Evolutionary conservation across 2,888 invertebrate genomes (phyloP), one percentile per base, ranked within the genome.

Genomic region (Aproaerema taeniolella): DNA sequence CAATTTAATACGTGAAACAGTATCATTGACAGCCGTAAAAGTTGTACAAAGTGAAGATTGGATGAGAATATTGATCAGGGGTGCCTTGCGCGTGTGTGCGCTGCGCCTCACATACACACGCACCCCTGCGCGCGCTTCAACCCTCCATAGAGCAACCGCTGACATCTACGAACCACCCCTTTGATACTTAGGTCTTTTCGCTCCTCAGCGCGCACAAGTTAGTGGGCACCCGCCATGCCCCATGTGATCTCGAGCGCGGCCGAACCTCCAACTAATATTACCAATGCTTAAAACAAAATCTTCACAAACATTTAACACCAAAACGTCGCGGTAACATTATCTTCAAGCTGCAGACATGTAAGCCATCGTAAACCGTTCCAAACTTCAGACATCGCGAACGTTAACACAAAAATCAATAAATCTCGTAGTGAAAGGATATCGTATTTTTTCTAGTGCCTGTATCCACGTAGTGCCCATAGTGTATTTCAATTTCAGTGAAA

Each of bases 1-100:
- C n/a, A n/a, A n/a, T n/a, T n/a, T n/a, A n/a, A n/a, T n/a, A n/a
- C n/a, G n/a, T n/a, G n/a, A n/a, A n/a, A n/a, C n/a, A 52, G 48
- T 61, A 65, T 56, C 61, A 70, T 70, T 71, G 61, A 70, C 55
- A 56, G 51, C 54, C 56, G 67, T 70, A 62, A 67, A 72, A 67
- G 61, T 76, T 71, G 66, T 69, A 75, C 59, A 62, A 63, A 62
- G 58, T 60, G 42, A 55, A 58, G 62, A 66, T 71, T 58, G 67
- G 62, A 61, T 65, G 66, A n/a, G 71, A 76, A 74, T 83, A 83
- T 83, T 78, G 85, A 83, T 83, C 69, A 69, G 62, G 76, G 81
- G 75, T 67, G 68, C 43, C 43, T 53, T 59, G 70, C 63, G 69
- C 62, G 60, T 61, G 68, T 70, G 71, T 68, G 69, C 58, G 52